Conservation (phyloP, 2,888 invertebrate species). For the Drosophila kokeensis region DNA sequence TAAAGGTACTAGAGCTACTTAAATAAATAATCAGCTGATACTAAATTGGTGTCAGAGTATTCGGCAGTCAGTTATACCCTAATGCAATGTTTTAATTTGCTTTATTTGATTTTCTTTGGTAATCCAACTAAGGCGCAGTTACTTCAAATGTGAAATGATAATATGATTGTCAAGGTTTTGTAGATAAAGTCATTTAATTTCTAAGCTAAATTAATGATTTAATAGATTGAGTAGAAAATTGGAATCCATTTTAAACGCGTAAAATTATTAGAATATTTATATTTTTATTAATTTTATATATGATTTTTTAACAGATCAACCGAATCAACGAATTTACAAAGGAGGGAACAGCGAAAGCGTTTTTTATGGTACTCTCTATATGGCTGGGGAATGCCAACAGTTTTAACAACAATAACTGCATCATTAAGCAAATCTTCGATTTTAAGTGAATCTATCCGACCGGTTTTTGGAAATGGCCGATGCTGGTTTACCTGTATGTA, state of each 20-base stretch:
- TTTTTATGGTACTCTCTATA: conserved; percentile 89
- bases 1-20: too few relatives aligned
- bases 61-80: neutral
- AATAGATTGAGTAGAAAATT: neutral
- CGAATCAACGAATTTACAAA: conserved; percentile 69
- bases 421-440: conserved; percentile 86
- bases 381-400: conserved; percentile 89
- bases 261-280: neutral
- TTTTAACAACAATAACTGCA: conserved; percentile 87
- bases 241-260: neutral
- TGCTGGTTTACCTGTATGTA: conserved; percentile 88
- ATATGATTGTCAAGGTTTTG: neutral
- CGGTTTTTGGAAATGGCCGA: conserved; percentile 87
- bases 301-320: conserved; percentile 65
- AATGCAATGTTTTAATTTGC: neutral
- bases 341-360: conserved; percentile 82
- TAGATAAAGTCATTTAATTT: neutral
- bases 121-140: neutral
- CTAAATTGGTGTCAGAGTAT: neutral
- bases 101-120: neutral
- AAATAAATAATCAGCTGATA: neutral
- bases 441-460: conserved; percentile 86
- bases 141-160: neutral
- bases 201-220: neutral
- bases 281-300: neutral